Conservation (phyloP, 2,797 vertebrate genomes). For the Streptopelia turtur region DNA sequence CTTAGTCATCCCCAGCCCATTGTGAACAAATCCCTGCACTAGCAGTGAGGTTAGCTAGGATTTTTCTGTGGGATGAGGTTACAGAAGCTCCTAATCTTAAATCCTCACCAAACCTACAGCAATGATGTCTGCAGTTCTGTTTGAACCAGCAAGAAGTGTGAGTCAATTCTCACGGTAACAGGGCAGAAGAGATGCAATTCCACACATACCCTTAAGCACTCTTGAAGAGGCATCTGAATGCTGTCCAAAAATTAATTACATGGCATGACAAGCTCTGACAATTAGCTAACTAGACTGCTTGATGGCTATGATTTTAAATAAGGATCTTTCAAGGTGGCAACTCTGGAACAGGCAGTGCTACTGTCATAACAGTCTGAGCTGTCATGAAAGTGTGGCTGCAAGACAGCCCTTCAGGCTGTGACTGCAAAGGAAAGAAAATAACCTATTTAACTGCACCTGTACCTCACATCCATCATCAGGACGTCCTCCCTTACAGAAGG, state of each 20-base stretch:
- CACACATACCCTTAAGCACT: not conserved
- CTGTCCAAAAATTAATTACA: conserved; percentile 46
- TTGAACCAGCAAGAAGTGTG: not conserved
- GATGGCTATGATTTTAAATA: conserved; percentile 27
- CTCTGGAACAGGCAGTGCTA: not conserved
- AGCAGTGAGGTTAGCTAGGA: not conserved
- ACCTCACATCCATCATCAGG: not conserved
- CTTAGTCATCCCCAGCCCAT: not conserved
- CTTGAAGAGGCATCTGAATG: conserved; percentile 17
- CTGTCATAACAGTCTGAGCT: conserved; percentile 22
- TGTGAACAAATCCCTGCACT: not conserved
- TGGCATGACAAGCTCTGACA: conserved; percentile 31
- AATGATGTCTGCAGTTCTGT: not conserved
- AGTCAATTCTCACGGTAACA: not conserved
- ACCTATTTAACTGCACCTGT: not conserved
- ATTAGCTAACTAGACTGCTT: conserved; percentile 15
- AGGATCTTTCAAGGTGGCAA: not conserved
- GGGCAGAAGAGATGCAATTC: not conserved
- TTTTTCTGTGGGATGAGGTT: not conserved
- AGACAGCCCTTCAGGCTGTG: not conserved
- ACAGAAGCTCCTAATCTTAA: not conserved
- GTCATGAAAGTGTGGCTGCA: not conserved
- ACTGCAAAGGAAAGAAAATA: not conserved
- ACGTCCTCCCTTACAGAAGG: not conserved
- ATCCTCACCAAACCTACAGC: not conserved